A percentile compares a stretch with the other conserved stretches of the same genome.
Conservation (phyloP, 2,113 vertebrate genomes). For the Tachuris rubrigastra region DNA sequence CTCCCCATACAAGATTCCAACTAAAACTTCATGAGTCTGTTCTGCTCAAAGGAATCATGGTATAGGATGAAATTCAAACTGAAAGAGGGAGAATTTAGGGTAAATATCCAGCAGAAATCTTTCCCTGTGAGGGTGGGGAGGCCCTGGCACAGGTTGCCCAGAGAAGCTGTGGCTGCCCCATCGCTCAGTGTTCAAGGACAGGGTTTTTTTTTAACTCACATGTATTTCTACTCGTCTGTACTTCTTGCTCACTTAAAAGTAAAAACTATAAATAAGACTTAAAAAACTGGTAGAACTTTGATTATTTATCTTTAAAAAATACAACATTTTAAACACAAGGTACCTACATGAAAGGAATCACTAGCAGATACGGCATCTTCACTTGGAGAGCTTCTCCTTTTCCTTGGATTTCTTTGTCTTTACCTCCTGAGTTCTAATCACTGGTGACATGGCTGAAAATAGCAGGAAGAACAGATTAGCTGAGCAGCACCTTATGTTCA, state of each 20-base stretch:
- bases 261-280: neutral
- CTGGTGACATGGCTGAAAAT: conserved; percentile 71
- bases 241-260: neutral
- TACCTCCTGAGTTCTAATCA: conserved; percentile 65
- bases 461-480: conserved; percentile 20
- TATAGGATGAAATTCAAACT: neutral
- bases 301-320: conserved; percentile 55
- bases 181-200: neutral
- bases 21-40: neutral
- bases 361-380: neutral
- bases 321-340: neutral
- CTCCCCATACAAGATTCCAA: neutral
- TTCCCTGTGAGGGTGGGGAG: neutral
- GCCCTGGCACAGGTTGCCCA: neutral
- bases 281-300: conserved; percentile 13
- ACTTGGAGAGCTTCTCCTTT: conserved; percentile 66
- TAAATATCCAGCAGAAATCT: neutral
- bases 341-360: neutral
- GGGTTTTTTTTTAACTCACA: neutral
- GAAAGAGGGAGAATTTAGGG: neutral
- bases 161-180: neutral
- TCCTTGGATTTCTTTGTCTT: conserved; percentile 69
- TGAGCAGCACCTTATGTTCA: neutral
- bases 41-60: neutral
- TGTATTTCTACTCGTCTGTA: neutral